Conservation (phyloP, 1,140 invertebrate species). For the Idris sp. region DNA sequence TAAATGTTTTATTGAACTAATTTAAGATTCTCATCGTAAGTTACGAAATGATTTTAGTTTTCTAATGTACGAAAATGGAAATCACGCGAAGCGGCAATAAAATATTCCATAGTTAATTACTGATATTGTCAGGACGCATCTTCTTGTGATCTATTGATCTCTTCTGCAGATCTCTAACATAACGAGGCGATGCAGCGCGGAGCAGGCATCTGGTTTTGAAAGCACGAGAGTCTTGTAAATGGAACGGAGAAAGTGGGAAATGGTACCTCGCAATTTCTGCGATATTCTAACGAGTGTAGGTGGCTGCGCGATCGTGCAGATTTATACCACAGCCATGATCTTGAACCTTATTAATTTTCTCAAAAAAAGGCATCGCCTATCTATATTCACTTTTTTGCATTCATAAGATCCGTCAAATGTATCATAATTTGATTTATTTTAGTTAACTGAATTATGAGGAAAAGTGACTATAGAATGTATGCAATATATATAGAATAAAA, state of each 20-base stretch:
- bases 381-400: conserved; percentile 1
- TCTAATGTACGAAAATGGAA: conserved; percentile 42
- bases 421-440: background rate
- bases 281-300: conserved; percentile 54
- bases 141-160: conserved; percentile 59
- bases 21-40: conserved; percentile 9
- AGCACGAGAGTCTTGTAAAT: conserved; percentile 58
- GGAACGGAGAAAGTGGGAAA: conserved; percentile 63
- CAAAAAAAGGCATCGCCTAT: conserved; percentile 25
- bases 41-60: conserved; percentile 47
- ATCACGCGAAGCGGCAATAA: conserved; percentile 38
- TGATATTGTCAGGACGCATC: conserved; percentile 49
- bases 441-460: no score
- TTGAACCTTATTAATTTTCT: conserved; percentile 52
- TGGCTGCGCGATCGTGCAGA: conserved; percentile 32
- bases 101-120: conserved; percentile 47
- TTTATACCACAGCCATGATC: conserved; percentile 49
- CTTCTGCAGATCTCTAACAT: conserved; percentile 38
- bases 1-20: conserved; percentile 24
- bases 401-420: background rate
- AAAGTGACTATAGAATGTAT: no score
- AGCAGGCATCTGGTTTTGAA: conserved; percentile 54
- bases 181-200: conserved; percentile 40
- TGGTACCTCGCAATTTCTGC: conserved; percentile 48
- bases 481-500: no score